Evolutionary conservation across 2,888 invertebrate genomes (phyloP), one percentile per base, ranked within the genome.

Genomic region (Microdon myrmicae): DNA sequence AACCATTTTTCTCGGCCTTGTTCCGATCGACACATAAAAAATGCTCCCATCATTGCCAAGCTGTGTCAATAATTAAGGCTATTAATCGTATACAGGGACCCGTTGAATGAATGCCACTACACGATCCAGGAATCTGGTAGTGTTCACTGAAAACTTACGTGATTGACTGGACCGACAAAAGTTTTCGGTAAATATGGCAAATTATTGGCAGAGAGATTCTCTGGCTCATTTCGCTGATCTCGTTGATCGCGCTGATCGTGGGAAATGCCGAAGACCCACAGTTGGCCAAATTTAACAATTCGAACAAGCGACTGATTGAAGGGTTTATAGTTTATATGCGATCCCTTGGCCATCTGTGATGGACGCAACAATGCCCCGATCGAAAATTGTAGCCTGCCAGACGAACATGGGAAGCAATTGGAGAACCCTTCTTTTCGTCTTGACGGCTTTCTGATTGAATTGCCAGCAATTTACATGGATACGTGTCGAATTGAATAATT

Each of bases 401-500:
- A 16, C 43, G 32, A 43, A 51, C 51, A 41, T 56, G 51, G 37
- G 51, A 39, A 38, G 39, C 47, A 47, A 47, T 20, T 22, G 37
- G 9, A 37, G 48, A 56, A 51, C 64, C 56, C 64, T 56, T 56
- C 51, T 35, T 37, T 49, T 13, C 55, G 55, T 55, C 35, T 41
- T 51, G 60, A 53, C 28, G 56, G 56, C n/a, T 56, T 58, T 64
- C 37, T 58, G 64, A 64, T 64, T 64, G 64, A 64, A 64, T 64
- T 58, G 64, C 64, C 58, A 64, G 64, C 56, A 64, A 64, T 64
- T 64, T 64, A 47, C 64, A 58, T 64, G 64, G 56, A 64, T 64
- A 64, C 64, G 64, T 64, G 64, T 64, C 64, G 64, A 64, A 64
- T 64, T 64, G 64, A 64, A 64, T 64, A 64, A 64, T 64, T 64